Evolutionary conservation across 2,797 vertebrate genomes (phyloP).

Genomic region (Spinus olivaceus): DNA sequence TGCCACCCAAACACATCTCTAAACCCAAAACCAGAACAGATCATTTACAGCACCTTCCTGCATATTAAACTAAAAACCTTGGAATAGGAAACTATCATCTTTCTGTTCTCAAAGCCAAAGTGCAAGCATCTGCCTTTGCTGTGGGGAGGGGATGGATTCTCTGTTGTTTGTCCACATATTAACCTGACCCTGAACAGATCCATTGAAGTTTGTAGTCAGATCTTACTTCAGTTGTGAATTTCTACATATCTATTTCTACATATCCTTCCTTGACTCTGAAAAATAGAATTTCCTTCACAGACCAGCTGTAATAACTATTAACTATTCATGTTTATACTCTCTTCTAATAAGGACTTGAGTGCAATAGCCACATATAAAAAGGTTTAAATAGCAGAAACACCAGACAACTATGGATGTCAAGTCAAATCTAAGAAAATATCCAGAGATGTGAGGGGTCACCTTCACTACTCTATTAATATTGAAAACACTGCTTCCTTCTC

Average conservation of each 20-base stretch:
- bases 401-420: neutral
- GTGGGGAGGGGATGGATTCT: neutral
- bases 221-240: neutral
- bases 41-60: neutral
- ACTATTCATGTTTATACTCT: neutral
- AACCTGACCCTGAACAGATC: neutral
- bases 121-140: neutral
- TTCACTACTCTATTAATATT: neutral
- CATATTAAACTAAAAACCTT: neutral
- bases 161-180: neutral
- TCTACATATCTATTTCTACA: neutral
- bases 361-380: neutral
- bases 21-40: neutral
- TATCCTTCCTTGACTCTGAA: neutral
- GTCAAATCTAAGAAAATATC: neutral
- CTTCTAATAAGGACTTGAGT: neutral
- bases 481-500: neutral
- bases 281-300: neutral
- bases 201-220: neutral
- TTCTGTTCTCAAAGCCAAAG: neutral
- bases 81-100: neutral
- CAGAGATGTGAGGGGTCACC: neutral
- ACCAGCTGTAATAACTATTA: neutral
- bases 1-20: neutral
- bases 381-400: neutral